phyloP scores from a whole-genome alignment of 1,140 invertebrate genomes.

The Phocides pigmalion region DNA sequence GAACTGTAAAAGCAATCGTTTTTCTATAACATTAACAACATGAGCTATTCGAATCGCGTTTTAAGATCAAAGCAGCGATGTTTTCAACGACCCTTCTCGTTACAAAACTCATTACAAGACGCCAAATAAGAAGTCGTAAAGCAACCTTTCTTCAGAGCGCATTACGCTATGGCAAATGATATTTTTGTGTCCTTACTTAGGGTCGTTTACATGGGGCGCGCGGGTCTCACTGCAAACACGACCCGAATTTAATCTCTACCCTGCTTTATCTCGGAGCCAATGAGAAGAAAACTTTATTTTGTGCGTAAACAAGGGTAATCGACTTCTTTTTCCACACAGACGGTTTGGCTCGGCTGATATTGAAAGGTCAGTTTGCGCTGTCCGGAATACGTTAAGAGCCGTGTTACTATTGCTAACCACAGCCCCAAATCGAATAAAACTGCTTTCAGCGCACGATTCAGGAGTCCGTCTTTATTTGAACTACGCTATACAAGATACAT shows the following conservation, averaged over 20 bases:
- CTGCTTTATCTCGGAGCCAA: constrained; percentile 71
- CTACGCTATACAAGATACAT: not conserved
- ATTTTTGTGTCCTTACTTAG: constrained; percentile 72
- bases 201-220: constrained; percentile 66
- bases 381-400: constrained; percentile 69
- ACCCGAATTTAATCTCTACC: constrained; percentile 74
- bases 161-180: constrained; percentile 79
- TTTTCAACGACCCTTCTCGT: constrained; percentile 55
- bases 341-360: constrained; percentile 64
- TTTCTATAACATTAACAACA: constrained; percentile 48
- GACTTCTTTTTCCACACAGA: constrained; percentile 68
- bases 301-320: constrained; percentile 78
- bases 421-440: constrained; percentile 10
- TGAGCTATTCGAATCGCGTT: constrained; percentile 45
- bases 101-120: constrained; percentile 79
- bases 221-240: constrained; percentile 65
- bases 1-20: constrained; percentile 38
- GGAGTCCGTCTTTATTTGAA: constrained; percentile 17
- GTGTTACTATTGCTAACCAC: constrained; percentile 17
- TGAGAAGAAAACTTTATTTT: constrained; percentile 81
- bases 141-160: constrained; percentile 67
- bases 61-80: constrained; percentile 60
- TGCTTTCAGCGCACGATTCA: constrained; percentile 1
- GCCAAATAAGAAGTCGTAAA: constrained; percentile 77
- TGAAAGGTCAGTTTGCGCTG: constrained; percentile 67